phyloP scores from a whole-genome alignment of 1,140 invertebrate genomes.

The Akabosia matsudoensis region DNA sequence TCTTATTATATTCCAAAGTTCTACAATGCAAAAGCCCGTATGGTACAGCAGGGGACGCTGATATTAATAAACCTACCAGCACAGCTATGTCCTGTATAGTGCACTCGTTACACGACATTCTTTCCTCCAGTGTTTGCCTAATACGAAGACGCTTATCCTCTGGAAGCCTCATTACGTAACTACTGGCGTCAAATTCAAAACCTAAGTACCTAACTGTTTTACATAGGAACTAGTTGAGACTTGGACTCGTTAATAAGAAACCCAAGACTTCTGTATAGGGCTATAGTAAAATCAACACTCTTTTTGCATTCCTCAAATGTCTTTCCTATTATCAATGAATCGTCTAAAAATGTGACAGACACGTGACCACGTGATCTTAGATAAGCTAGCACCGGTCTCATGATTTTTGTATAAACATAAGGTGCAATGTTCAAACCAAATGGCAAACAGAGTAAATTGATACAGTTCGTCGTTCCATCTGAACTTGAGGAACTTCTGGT shows the following conservation, averaged over 20 bases:
- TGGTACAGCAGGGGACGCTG: conserved; percentile 14
- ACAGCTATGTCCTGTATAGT: conserved; percentile 5
- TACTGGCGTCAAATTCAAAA: conserved; percentile 24
- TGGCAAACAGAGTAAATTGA: conserved; percentile 29
- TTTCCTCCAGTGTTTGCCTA: neutral
- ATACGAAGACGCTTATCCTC: neutral
- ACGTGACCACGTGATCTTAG: conserved; percentile 16
- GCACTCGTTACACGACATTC: neutral
- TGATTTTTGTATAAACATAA: conserved; percentile 31
- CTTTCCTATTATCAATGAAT: conserved; percentile 30
- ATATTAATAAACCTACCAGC: conserved; percentile 21
- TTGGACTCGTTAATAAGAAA: conserved; percentile 28
- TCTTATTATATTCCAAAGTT: neutral
- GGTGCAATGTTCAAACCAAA: conserved; percentile 35
- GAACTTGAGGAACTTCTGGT: conserved; percentile 32
- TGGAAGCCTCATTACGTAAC: neutral
- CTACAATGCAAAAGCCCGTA: conserved; percentile 27
- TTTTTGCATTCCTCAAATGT: neutral
- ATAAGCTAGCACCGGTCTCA: conserved; percentile 25
- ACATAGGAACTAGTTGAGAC: neutral
- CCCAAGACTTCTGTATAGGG: conserved; percentile 15
- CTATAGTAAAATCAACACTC: neutral
- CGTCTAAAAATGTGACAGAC: conserved; percentile 35
- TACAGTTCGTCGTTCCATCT: conserved; percentile 18
- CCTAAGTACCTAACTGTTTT: conserved; percentile 26